Percentiles rank a stretch among this genome's conserved stretches.
Conservation (phyloP, 2,797 vertebrate species). For the Microchirus variegatus region DNA sequence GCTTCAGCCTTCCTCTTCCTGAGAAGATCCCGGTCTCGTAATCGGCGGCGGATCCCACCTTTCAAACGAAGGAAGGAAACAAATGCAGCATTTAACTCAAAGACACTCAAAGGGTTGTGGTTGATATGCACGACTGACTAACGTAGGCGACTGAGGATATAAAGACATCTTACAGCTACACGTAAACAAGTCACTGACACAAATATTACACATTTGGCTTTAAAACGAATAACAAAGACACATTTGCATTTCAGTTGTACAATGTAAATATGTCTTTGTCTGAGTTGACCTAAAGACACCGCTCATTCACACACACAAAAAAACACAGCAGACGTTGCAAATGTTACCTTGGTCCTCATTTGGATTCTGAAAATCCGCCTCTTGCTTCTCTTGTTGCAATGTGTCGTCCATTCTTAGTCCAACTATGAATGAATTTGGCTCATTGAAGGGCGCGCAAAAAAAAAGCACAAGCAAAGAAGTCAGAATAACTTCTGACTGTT, state of each 20-base stretch:
- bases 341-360: constrained; percentile 77
- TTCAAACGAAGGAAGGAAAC: constrained; percentile 41
- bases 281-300: constrained; percentile 2
- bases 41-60: constrained; percentile 79
- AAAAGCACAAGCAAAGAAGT: constrained; percentile 38
- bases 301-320: background rate
- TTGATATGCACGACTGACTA: constrained; percentile 4
- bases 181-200: background rate
- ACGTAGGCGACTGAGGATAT: no score
- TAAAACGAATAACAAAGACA: background rate
- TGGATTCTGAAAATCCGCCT: constrained; percentile 53
- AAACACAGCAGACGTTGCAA: background rate
- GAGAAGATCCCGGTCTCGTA: constrained; percentile 91
- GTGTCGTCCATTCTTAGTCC: constrained; percentile 84
- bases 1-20: constrained; percentile 90
- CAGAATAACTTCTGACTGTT: constrained; percentile 69
- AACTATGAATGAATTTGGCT: constrained; percentile 70
- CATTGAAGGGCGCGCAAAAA: constrained; percentile 58
- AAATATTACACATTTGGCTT: background rate
- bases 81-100: constrained; percentile 5
- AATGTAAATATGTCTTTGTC: background rate
- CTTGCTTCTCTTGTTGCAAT: constrained; percentile 56
- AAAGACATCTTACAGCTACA: no score
- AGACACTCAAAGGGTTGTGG: constrained; percentile 5
- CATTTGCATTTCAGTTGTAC: background rate